Evolutionary conservation across 1,140 invertebrate species (phyloP).

Genomic region (Hycleus phaleratus): DNA sequence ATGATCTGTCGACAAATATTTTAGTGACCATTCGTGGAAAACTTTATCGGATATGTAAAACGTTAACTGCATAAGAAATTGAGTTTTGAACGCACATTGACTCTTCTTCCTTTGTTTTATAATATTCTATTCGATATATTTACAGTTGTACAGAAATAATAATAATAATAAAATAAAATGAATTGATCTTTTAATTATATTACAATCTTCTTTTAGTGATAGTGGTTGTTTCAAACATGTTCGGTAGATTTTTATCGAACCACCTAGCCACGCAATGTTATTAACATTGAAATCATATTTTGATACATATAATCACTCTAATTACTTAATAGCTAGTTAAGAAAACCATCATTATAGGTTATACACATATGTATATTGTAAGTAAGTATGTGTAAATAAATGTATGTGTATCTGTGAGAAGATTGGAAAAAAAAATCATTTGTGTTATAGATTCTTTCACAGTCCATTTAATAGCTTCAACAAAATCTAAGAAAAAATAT

Average conservation of each 20-base stretch:
- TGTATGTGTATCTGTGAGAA: too few relatives aligned
- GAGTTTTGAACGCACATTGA: conserved; percentile 10
- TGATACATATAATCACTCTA: conserved; percentile 14
- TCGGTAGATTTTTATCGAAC: conserved; percentile 4
- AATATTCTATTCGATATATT: not conserved
- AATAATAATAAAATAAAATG: not conserved
- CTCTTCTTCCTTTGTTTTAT: not conserved
- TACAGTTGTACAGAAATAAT: not conserved
- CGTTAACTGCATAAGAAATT: conserved; percentile 12
- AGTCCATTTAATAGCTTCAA: too few relatives aligned
- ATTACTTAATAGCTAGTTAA: conserved; percentile 14
- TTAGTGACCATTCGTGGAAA: conserved; percentile 14
- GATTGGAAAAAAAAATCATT: too few relatives aligned
- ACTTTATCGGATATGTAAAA: conserved; percentile 16
- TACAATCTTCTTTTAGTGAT: not conserved
- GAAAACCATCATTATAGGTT: conserved; percentile 8
- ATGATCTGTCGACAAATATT: conserved; percentile 3
- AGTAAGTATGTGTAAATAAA: too few relatives aligned
- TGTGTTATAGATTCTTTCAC: too few relatives aligned
- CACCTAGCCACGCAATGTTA: conserved; percentile 12
- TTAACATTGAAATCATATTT: conserved; percentile 15
- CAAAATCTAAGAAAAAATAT: too few relatives aligned
- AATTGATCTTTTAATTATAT: not conserved
- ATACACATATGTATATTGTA: too few relatives aligned
- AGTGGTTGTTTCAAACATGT: not conserved